Base-by-base conservation (phyloP, 1,140 invertebrate genomes). In the Delia radicum region DNA sequence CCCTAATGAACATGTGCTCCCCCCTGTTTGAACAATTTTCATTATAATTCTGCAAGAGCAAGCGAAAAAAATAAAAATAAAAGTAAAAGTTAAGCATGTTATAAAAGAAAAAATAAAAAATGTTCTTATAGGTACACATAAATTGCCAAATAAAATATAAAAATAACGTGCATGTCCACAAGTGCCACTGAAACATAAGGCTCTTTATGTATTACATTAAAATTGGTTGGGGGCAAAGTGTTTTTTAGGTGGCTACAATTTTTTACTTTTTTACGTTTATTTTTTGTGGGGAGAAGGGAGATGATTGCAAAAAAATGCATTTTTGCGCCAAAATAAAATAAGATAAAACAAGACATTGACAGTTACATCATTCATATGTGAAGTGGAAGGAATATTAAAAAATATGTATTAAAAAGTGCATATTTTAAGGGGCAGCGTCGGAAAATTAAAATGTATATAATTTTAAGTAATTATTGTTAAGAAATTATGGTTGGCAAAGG, bases 331-430 rank as follows among this genome's bases (percentile, higher is more conserved):
- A 33, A 67, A 67, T 31, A 15, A n/a, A 31, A 29, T 24, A 67
- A 21, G n/a, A 69, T 33, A 69, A 69, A 24, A 18, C 65, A 37
- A 69, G 24, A 33, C 65, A 69, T 69, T 33, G 65, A 69, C 28
- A 33, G 31, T 18, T 33, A 69, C 65, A 69, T 69, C 65, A 69
- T 69, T 69, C 33, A 69, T 69, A 55, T 24, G n/a, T 21, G 48
- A 55, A 8, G 48, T n/a, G 24, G 48, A 21, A 55, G 10, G 48
- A 18, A 1, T 55, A 7, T 55, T 5, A 3, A 7, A 10, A 21
- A 21, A 21, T 55, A 42, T 5, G 10, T 42, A 33, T 42, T 42
- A 10, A 42, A 5, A 10, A 3, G 10, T 3, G 37, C 12, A n/a
- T n/a, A n/a, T n/a, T n/a, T n/a, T n/a, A n/a, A n/a, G n/a, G n/a